Evolutionary conservation across 2,797 vertebrate species (phyloP).

Genomic region (Sebastiscus tertius): DNA sequence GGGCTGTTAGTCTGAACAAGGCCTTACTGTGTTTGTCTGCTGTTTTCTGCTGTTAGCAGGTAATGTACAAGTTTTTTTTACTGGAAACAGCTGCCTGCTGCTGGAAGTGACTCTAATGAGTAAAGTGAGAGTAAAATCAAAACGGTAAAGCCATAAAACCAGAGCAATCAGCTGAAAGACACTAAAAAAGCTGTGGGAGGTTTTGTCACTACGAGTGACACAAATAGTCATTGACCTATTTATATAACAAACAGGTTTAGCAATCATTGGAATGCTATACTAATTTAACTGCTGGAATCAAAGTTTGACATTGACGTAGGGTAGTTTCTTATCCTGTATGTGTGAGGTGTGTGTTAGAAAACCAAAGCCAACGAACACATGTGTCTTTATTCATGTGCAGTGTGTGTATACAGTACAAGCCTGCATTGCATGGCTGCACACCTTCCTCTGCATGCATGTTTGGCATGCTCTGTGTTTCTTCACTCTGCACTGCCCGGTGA

Average conservation of each 20-base stretch:
- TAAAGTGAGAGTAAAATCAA: no score
- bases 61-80: neutral
- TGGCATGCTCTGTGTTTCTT: conserved; percentile 34
- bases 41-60: neutral
- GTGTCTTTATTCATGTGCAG: neutral
- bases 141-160: no score
- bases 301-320: neutral
- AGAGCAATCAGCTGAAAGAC: no score
- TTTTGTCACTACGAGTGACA: neutral
- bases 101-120: neutral
- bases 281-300: neutral
- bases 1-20: neutral
- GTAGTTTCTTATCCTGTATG: neutral
- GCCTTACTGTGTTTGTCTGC: neutral
- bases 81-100: neutral
- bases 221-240: neutral
- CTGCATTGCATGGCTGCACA: conserved; percentile 5
- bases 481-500: conserved; percentile 41
- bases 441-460: neutral
- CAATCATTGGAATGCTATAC: neutral
- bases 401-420: neutral
- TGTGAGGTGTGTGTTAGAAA: neutral
- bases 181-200: no score
- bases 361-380: neutral
- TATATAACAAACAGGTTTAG: neutral